Evolutionary conservation across 2,797 vertebrate genomes (phyloP), one percentile per base, ranked within the genome.

Genomic region (Argyrosomus regius): DNA sequence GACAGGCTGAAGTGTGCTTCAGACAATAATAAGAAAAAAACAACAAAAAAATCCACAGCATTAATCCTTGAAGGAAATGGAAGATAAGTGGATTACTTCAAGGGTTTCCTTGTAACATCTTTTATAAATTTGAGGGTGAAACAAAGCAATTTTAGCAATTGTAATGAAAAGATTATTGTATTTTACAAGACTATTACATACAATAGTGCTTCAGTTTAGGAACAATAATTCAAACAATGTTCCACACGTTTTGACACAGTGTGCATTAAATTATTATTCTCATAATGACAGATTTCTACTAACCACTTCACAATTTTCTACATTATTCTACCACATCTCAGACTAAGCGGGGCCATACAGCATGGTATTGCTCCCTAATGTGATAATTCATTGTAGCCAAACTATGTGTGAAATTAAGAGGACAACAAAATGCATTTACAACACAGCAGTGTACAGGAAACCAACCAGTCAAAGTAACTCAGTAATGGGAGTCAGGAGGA

Each of bases 31-130:
- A 46, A 75, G 62, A 71, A 72, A 62, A 53, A 77, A 78, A 70
- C 66, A 56, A 59, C 66, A 56, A 59, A 1, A 35, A 39, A 39
- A 39, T 9, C 35, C 35, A 39, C 35, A 74, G 76, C 45, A 78
- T 83, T 87, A 86, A 86, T 88, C 88, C 88, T 81, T 43, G 10
- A 72, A 73, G 77, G 81, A 87, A 85, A 68, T 59, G 61, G 61
- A 78, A 80, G 83, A 92, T 83, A 89, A 83, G 84, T 87, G 78
- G 84, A 91, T 91, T 88, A 82, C 56, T 71, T 76, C 26, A 72
- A 77, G 74, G 75, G 64, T 82, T 83, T 64, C 17, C 57, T 77
- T 73, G 65, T 60, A 80, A 83, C 80, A 83, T 65, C 64, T 76
- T 81, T 79, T 82, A 20, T 22, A 54, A 65, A 76, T 84, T 22